These are phyloP conservation scores for Cynocephalus volans DNA, from an alignment of 2,113 vertebrate genomes.

Conservation along the genomic window DNA sequence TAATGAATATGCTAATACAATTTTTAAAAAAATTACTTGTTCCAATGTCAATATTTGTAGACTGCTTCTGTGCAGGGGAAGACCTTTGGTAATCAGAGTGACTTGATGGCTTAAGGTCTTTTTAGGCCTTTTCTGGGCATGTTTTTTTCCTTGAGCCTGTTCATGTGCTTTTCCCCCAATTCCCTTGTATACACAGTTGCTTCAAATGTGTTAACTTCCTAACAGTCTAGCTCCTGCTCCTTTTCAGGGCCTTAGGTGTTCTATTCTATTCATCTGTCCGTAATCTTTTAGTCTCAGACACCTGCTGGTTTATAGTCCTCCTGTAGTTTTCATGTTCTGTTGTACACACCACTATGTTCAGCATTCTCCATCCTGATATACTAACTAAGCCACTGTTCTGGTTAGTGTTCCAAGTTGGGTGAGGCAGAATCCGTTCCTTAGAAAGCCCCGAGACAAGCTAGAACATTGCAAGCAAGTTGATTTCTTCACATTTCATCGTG, in stretches of 20 bases:
- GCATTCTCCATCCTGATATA: neutral
- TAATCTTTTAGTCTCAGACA: neutral
- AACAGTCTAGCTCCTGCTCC: neutral
- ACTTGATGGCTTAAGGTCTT: neutral
- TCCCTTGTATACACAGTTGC: neutral
- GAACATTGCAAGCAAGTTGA: neutral
- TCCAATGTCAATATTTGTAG: neutral
- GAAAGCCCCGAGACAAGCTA: neutral
- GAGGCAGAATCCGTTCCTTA: neutral
- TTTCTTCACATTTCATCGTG: neutral
- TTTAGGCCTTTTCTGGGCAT: neutral
- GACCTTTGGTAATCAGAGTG: neutral
- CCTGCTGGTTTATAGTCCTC: neutral
- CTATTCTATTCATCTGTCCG: neutral
- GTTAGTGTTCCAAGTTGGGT: neutral
- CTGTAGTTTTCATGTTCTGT: neutral
- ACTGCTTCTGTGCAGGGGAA: neutral
- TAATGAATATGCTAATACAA: too few species aligned
- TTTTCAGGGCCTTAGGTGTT: neutral
- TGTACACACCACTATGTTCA: neutral
- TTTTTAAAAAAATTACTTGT: neutral
- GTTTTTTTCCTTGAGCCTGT: neutral
- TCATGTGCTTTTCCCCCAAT: neutral
- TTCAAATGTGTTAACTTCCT: neutral
- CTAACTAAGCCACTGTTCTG: neutral